Base-by-base conservation (phyloP, 2,888 invertebrate genomes). In the Platynereis dumerilii region DNA sequence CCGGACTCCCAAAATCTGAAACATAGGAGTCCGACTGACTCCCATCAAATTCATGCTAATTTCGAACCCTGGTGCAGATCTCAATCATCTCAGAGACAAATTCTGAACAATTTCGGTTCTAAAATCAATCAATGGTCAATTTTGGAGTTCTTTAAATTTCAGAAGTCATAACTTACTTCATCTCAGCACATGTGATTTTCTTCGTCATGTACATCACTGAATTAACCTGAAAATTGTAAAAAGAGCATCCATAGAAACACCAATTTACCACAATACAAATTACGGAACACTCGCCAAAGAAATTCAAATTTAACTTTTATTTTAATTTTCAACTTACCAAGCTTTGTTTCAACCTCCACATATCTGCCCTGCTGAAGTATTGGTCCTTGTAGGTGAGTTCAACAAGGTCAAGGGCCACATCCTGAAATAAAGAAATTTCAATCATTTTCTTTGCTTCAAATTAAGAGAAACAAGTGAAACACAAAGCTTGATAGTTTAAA, bases 321-420 rank as follows among this genome's bases (percentile, higher is more conserved):
- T n/a, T n/a, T n/a, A n/a, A n/a, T n/a, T n/a, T 52, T 52, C 52
- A 5, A 77, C 85, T 85, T 87, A 96, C 94, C 87, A 99, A 87
- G 85, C 91, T 91, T 73, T 92, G 94, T 83, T 96, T 73, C 63
- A 98, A 86, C 60, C 97, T 88, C 94, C 97, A 98, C 98, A 99
- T 98, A 87, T 99, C 99, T 69, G 96, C 95, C 62, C 99, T 88
- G 17, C 96, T 96, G 89, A 98, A 90, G 80, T 98, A 99, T 83
- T 96, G 96, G 83, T 99, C 98, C 84, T 94, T 96, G 81, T 98
- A 98, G 0, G 94, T 94, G 44, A 99, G 87, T 85, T 99, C 99
- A 58, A 99, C 91, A 0, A 96, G 94, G 86, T 99, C 98, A 72
- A 99, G 86, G 0, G 93, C 91, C 20, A 96, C 94, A 80, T 89